Evolutionary conservation across 2,888 invertebrate species (phyloP), one percentile per base, ranked within the genome.

Genomic region (Acrocyrtus sp.): DNA sequence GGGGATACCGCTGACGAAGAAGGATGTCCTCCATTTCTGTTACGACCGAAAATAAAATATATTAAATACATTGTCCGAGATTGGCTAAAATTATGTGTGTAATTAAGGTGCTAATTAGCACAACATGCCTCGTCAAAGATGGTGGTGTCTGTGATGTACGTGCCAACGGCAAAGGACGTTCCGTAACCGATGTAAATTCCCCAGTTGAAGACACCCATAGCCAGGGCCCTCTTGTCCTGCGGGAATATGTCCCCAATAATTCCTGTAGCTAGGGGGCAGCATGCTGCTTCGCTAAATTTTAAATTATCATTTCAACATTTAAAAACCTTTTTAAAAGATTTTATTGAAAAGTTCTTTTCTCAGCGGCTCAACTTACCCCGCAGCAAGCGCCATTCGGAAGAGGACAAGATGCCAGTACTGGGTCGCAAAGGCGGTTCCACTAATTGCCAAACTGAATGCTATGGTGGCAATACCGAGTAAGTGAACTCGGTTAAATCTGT

Each of bases 121-220:
- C 48, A 34, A 85, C 87, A 86, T 83, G 91, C 91, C 86, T 93
- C 84, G 76, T 90, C 89, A 88, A 90, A 92, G 72, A 91, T 88
- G 82, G 94, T 90, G 47, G 91, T 78, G 27, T 87, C 86, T 0
- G 94, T 93, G 15, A 94, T 88, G 81, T 95, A 95, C 80, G 95
- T 89, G 0, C 96, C 96, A 4, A 96, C 91, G 0, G 96, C 95
- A 83, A 95, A 96, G 0, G 95, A 94, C 77, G 96, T 90, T 51
- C 95, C 95, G 81, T 95, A 96, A 2, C 96, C 96, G 34, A 95
- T 94, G 83, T 96, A 96, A 80, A 96, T 95, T 12, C 96, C 96
- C 95, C 95, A 96, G 85, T 96, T 96, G 87, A 96, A 96, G 75
- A 96, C 90, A 0, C 95, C 94, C 88, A 96, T 90, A 15, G 95